Base-by-base conservation (phyloP, 2,113 vertebrate species). In the Oncorhynchus keta region DNA sequence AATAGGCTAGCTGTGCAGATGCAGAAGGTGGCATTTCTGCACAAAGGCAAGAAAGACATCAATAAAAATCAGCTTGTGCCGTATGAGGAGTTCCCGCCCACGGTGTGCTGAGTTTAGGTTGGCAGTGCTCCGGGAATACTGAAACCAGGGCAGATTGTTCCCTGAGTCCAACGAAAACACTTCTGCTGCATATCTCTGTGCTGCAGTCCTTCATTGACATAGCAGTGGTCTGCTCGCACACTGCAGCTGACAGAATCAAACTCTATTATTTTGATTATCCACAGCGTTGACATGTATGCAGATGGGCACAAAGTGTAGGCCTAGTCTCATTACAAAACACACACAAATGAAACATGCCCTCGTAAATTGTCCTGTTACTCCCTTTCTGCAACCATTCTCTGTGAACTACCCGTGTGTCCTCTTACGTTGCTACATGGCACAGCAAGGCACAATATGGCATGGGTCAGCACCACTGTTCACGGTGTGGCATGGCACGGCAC, bases 41-140 rank as follows among this genome's bases (percentile, higher is more conserved):
- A 74, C 69, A 78, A 73, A 79, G 55, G 24, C 64, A 45, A 65
- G 35, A 78, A 45, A 65, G 35, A 78, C 83, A 79, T 82, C 70
- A 13, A 75, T 59, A 13, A 64, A 76, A 68, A 81, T 65, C 71
- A 16, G 22, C 68, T 22, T 20, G 68, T 61, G 73, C 75, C 26
- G 28, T 55, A 57, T 12, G 68, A 78, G 75, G 68, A 77, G 82
- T 79, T 74, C 70, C 81, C 78, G 71, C 76, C 77, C 76, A 76
- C 74, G 48, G 59, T 76, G 78, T 79, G 75, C 84, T 79, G 61
- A 81, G 81, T 92, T 87, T 80, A 80, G 76, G 57, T 82, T 73
- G 83, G 76, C 83, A 74, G 24, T 64, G 45, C 45, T 83, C 75
- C 55, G 28, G 59, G 26, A 76, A 70, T 32, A 49, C 69, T 80